These are phyloP conservation scores for Orientallactaga bullata DNA, from an alignment of 2,113 vertebrate genomes.

Conservation along the genomic window DNA sequence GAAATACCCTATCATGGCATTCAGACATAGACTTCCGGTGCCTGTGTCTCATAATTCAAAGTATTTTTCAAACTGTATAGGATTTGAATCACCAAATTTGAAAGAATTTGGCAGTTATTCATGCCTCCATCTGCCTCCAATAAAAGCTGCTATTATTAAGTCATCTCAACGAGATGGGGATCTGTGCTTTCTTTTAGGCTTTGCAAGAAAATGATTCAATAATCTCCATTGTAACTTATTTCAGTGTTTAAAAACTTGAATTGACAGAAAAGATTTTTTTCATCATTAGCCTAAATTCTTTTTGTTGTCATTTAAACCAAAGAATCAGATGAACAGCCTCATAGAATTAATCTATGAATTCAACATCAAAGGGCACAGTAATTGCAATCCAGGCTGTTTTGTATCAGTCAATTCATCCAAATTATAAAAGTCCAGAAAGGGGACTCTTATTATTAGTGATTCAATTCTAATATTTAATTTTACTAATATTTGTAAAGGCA, in stretches of 20 bases:
- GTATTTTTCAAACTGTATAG: constrained; percentile 15
- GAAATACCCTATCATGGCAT: not conserved
- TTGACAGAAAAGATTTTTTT: constrained; percentile 69
- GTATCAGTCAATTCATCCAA: not conserved
- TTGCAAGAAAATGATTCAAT: constrained; percentile 70
- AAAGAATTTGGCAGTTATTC: constrained; percentile 69
- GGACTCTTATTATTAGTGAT: constrained; percentile 44
- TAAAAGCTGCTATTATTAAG: constrained; percentile 65
- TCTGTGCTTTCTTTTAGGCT: constrained; percentile 65
- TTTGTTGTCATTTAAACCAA: constrained; percentile 65
- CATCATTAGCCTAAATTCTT: constrained; percentile 69
- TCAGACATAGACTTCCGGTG: not conserved
- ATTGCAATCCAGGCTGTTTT: constrained; percentile 43
- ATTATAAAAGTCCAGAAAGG: constrained; percentile 42
- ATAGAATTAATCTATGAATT: constrained; percentile 56
- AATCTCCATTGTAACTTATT: constrained; percentile 74
- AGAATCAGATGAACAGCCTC: constrained; percentile 64
- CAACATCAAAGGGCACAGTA: constrained; percentile 53
- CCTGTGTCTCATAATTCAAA: constrained; percentile 38
- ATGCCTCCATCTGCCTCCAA: constrained; percentile 51
- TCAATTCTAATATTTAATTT: constrained; percentile 56
- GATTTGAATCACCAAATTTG: constrained; percentile 68
- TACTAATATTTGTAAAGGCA: constrained; percentile 38
- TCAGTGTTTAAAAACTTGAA: constrained; percentile 71
- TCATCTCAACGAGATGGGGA: constrained; percentile 55